Percentiles rank a stretch among this genome's conserved stretches.
Conservation (phyloP, 2,888 invertebrate species). For the Drosophila ustulata region DNA sequence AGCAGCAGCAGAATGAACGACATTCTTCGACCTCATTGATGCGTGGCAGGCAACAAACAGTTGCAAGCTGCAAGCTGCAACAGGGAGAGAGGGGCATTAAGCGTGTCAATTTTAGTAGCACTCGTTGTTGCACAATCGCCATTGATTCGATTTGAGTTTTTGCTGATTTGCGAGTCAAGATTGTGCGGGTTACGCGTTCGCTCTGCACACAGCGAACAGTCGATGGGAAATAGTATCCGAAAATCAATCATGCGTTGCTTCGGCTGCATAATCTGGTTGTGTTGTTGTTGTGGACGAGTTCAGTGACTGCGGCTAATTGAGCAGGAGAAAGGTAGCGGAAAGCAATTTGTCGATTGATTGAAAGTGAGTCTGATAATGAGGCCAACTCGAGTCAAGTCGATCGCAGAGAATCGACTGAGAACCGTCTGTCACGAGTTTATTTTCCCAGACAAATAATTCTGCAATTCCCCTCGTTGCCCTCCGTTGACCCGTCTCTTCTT, state of each 20-base stretch:
- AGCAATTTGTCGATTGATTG: conserved; percentile 77
- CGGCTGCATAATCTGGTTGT: conserved; percentile 61
- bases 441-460: background rate
- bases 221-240: conserved; percentile 32
- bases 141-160: conserved; percentile 66
- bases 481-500: background rate
- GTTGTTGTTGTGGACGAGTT: conserved; percentile 63
- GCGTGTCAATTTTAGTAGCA: conserved; percentile 72
- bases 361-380: conserved; percentile 67
- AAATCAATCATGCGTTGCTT: conserved; percentile 59
- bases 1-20: conserved; percentile 37
- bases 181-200: conserved; percentile 73
- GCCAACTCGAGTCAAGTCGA: conserved; percentile 13
- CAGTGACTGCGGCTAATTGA: conserved; percentile 73
- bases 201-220: conserved; percentile 1
- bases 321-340: conserved; percentile 74
- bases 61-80: background rate
- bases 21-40: conserved; percentile 70
- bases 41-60: conserved; percentile 62
- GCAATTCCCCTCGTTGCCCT: background rate
- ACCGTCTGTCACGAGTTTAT: conserved; percentile 1
- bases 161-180: conserved; percentile 49
- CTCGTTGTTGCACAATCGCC: conserved; percentile 73
- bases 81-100: conserved; percentile 44
- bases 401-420: conserved; percentile 4